Base-by-base conservation (phyloP, 2,888 invertebrate genomes). In the Clunio marinus region DNA sequence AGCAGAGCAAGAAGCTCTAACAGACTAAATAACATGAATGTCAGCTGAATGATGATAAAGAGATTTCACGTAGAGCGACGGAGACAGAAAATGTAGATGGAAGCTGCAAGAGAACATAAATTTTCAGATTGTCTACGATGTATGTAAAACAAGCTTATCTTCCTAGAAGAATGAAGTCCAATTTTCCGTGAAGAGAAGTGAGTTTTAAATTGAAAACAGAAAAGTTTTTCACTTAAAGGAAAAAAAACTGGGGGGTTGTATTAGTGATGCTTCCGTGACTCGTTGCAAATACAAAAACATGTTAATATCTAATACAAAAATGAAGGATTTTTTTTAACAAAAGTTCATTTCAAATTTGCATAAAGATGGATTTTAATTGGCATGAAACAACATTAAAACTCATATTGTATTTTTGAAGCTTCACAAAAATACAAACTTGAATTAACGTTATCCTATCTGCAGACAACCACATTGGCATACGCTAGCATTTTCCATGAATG, bases 1-100 rank as follows among this genome's bases (percentile, higher is more conserved):
- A n/a, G n/a, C n/a, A n/a, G n/a, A n/a, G n/a, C n/a, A n/a, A n/a
- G n/a, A n/a, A n/a, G n/a, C n/a, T n/a, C n/a, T n/a, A n/a, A n/a
- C n/a, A n/a, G n/a, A n/a, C n/a, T n/a, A 41, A 41, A 41, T n/a
- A 41, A n/a, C 41, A 41, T 15, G 41, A n/a, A 41, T 41, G 41
- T 41, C 41, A 41, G 41, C 41, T 41, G n/a, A 41, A 41, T 41
- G 41, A 41, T 41, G 41, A 41, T 41, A 41, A 41, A 41, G n/a
- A 41, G 41, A 41, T 41, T 41, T 41, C n/a, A n/a, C 41, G 41
- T 3, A 41, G 41, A 41, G 41, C 15, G 41, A 41, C 10, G 32
- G 32, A 32, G n/a, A n/a, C n/a, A n/a, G n/a, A 32, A 10, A 32
- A 32, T 10, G 32, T 32, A 32, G 32, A 10, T 10, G 15, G 41